Evolutionary conservation across 2,113 vertebrate genomes (phyloP), one percentile per base, ranked within the genome.

Genomic region (Myrmecophaga tridactyla): DNA sequence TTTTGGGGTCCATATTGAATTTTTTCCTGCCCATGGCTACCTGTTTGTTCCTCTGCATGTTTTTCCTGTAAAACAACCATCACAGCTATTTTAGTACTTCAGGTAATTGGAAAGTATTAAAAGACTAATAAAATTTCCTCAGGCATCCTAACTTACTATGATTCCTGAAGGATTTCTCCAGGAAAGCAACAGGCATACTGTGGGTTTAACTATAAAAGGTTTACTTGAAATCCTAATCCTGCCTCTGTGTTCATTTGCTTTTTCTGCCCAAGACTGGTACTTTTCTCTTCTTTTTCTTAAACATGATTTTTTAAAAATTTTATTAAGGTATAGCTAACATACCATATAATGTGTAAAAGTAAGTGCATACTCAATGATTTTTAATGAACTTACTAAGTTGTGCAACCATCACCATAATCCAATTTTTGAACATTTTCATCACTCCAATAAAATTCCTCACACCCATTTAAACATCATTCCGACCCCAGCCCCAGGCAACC

Each of bases 1-100:
- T 99, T 96, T 99, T 99, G 69, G 99, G 99, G 97, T 99, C 99
- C 99, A 99, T 99, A 98, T 99, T 99, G 97, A 99, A 99, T 94
- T 99, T 99, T 97, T 99, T 99, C 63, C 99, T 99, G 97, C 99
- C 99, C 99, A 99, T 99, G 39, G 99, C 99, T 96, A 99, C 99
- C 98, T 99, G 99, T 97, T 99, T 99, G 98, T 99, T 99, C 98
- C 99, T 99, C 98, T 99, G 99, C 99, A 99, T 99, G 97, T 99
- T 99, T 96, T 99, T 99, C 99, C 99, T 99, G 96, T 13, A 94
- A 94, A 73, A 90, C 53, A 86, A 72, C 6, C n/a, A 84, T 7
- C 85, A 36, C 0, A 51, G 91, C 17, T 89, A n/a, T 25, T 2
- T 89, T 5, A 93, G 89, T 6, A 1, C 77, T 39, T 18, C 3